Percentiles rank a stretch among this genome's conserved stretches.
phyloP scores from a whole-genome alignment of 1,140 invertebrate genomes.

The Pachypeltis micranthus region DNA sequence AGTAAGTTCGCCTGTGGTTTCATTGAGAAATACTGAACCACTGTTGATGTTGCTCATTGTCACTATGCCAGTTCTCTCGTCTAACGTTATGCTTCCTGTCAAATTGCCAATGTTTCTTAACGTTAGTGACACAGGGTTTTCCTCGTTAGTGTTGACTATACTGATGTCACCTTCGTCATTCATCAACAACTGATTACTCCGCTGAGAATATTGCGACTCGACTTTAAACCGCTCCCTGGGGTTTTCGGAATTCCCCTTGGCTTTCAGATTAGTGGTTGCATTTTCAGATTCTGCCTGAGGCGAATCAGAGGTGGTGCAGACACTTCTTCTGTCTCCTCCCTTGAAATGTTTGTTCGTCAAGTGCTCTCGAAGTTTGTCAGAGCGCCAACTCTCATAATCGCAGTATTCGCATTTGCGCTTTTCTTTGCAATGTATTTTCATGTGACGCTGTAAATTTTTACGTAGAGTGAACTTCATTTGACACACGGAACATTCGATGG shows the following conservation, averaged over 20 bases:
- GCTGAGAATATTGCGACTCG: not conserved
- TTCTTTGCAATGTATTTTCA: conserved; percentile 9
- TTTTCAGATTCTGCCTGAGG: not conserved
- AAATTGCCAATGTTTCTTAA: conserved; percentile 16
- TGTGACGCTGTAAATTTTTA: conserved; percentile 16
- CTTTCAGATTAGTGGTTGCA: not conserved
- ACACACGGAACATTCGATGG: conserved; percentile 10
- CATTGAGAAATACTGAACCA: conserved; percentile 20
- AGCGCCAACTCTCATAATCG: conserved; percentile 8
- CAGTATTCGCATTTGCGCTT: not conserved
- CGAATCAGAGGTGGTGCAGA: too few relatives aligned
- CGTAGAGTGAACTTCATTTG: conserved; percentile 6
- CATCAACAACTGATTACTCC: not conserved
- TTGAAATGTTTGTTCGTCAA: not conserved
- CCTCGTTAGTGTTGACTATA: conserved; percentile 12
- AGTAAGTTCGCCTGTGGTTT: conserved; percentile 18
- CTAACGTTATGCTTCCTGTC: conserved; percentile 19
- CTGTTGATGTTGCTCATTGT: conserved; percentile 20
- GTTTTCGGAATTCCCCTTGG: not conserved
- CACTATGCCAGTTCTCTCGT: conserved; percentile 18
- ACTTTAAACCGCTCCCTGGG: not conserved
- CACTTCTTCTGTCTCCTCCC: not conserved
- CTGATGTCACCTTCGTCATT: conserved; percentile 11
- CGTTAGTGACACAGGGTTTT: conserved; percentile 15
- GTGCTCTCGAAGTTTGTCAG: conserved; percentile 11